A percentile compares a stretch with the other conserved stretches of the same genome.
These are phyloP conservation scores for Podotricha telesiphe DNA, from an alignment of 2,888 invertebrate species.

Conservation along the genomic window DNA sequence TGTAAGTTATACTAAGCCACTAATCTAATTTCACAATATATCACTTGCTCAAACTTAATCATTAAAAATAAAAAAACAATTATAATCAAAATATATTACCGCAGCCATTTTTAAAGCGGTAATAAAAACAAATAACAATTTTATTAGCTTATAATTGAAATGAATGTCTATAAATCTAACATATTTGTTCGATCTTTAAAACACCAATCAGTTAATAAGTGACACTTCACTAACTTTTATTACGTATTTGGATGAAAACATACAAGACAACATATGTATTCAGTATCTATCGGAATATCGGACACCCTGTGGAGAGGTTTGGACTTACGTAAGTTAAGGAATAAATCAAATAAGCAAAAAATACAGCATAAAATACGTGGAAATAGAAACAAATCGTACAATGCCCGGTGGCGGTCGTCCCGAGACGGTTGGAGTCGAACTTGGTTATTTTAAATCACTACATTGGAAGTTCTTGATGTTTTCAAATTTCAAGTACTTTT, in stretches of 20 bases:
- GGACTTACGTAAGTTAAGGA: slow-evolving; percentile 66
- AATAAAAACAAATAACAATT: slow-evolving; percentile 12
- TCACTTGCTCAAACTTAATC: background rate
- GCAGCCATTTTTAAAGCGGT: background rate
- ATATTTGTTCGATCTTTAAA: slow-evolving; percentile 28
- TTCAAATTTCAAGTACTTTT: background rate
- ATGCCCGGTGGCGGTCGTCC: slow-evolving; percentile 66
- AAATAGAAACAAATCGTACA: slow-evolving; percentile 79
- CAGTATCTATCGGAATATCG: slow-evolving; percentile 76
- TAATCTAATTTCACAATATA: background rate
- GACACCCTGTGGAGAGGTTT: slow-evolving; percentile 73
- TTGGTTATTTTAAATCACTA: slow-evolving; percentile 12
- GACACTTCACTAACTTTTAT: slow-evolving; percentile 60
- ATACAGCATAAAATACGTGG: slow-evolving; percentile 81
- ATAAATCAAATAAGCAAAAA: slow-evolving; percentile 75
- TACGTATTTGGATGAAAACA: slow-evolving; percentile 79
- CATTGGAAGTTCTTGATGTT: background rate
- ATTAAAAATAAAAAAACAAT: background rate
- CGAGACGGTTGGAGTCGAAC: background rate
- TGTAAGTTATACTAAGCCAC: too few relatives aligned
- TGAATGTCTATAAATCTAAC: slow-evolving; percentile 22
- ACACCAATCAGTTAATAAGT: slow-evolving; percentile 57
- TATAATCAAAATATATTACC: background rate
- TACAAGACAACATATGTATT: slow-evolving; percentile 83
- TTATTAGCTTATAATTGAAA: slow-evolving; percentile 25